These are phyloP conservation scores for Cryptus armator DNA, from an alignment of 2,888 invertebrate genomes.

Conservation along the genomic window DNA sequence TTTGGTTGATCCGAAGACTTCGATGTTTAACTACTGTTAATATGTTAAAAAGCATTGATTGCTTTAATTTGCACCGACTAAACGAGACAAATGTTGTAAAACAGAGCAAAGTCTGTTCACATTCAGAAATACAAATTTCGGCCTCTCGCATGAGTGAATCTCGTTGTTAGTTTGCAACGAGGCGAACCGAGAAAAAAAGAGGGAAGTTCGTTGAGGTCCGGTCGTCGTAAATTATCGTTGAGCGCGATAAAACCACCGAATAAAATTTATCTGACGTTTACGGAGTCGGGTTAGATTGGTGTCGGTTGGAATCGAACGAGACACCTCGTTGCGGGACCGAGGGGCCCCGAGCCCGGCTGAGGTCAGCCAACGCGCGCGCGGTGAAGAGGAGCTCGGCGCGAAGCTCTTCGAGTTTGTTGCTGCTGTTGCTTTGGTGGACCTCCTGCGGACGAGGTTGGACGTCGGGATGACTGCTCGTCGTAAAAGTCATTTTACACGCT, in stretches of 20 bases:
- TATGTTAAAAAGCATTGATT: not conserved
- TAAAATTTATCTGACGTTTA: constrained; percentile 84
- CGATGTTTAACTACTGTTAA: not conserved
- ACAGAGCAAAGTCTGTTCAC: not conserved
- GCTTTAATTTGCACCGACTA: not conserved
- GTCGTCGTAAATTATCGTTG: constrained; percentile 79
- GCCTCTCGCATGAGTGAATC: not conserved
- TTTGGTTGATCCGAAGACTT: no score
- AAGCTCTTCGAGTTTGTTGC: constrained; percentile 37
- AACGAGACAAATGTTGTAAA: not conserved
- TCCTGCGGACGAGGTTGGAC: constrained; percentile 80
- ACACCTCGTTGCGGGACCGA: constrained; percentile 79
- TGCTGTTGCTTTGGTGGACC: constrained; percentile 72
- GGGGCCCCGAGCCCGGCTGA: constrained; percentile 50
- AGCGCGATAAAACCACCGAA: constrained; percentile 81
- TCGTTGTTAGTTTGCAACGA: not conserved
- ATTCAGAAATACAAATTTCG: not conserved
- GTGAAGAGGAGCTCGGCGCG: constrained; percentile 46
- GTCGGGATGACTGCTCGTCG: constrained; percentile 79
- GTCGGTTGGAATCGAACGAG: constrained; percentile 83
- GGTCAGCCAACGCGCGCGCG: constrained; percentile 61
- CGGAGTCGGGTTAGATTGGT: constrained; percentile 81
- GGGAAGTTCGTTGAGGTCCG: constrained; percentile 42
- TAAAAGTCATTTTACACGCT: constrained; percentile 83
- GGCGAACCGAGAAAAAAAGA: constrained; percentile 9